phyloP scores from a whole-genome alignment of 2,888 invertebrate genomes.

The Nomada fabriciana region DNA sequence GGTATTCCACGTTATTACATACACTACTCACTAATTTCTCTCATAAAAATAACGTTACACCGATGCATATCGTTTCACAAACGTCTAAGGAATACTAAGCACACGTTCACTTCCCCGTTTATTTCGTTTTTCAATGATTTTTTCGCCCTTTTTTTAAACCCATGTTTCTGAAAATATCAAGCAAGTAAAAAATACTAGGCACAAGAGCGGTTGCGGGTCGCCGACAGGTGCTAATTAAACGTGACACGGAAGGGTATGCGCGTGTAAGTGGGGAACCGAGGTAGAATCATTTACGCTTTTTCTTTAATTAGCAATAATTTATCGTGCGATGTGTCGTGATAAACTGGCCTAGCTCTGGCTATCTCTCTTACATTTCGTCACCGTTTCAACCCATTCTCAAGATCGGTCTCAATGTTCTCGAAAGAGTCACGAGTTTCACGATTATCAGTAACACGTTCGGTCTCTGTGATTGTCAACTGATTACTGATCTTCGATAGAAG shows the following conservation, averaged over 20 bases:
- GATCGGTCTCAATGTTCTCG: slow-evolving; percentile 15
- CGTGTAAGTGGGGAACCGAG: slow-evolving; percentile 62
- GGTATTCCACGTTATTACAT: neutral
- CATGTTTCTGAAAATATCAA: too few relatives aligned
- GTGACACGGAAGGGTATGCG: slow-evolving; percentile 19
- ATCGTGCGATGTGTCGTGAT: slow-evolving; percentile 68
- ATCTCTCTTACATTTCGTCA: neutral
- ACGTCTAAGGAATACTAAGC: too few relatives aligned
- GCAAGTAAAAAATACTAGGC: neutral
- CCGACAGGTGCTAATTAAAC: slow-evolving; percentile 63
- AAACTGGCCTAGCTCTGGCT: slow-evolving; percentile 33
- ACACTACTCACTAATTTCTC: neutral
- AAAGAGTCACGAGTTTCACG: neutral
- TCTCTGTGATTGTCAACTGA: neutral
- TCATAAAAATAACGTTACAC: neutral
- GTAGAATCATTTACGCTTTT: slow-evolving; percentile 74
- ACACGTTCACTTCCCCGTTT: too few relatives aligned
- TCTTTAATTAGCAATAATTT: slow-evolving; percentile 79
- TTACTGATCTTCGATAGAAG: neutral
- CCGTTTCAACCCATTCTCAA: slow-evolving; percentile 4
- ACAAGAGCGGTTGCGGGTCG: slow-evolving; percentile 1
- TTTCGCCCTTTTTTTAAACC: too few relatives aligned
- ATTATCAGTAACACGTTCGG: neutral
- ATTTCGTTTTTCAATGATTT: too few relatives aligned
- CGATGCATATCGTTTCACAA: too few relatives aligned